These are phyloP conservation scores for Thripadectes ignobilis DNA, from an alignment of 2,797 vertebrate genomes.

Conservation along the genomic window DNA sequence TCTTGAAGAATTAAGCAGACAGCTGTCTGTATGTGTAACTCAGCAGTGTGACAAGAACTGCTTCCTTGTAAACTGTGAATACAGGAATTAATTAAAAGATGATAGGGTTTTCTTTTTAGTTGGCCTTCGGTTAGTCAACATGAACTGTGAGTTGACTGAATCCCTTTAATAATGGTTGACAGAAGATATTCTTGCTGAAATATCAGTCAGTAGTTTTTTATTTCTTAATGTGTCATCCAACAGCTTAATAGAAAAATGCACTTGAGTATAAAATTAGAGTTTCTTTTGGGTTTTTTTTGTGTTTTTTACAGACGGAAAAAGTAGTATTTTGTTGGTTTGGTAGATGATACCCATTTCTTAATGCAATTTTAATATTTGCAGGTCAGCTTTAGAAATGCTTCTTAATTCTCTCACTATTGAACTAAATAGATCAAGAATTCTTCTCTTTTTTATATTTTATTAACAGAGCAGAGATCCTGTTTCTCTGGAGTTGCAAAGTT, in stretches of 20 bases:
- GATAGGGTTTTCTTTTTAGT: accelerated
- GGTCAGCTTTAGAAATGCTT: background rate
- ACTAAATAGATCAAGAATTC: background rate
- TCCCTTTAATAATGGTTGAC: background rate
- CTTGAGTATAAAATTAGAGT: background rate
- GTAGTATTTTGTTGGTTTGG: background rate
- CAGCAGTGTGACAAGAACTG: background rate
- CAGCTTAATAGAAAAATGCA: background rate
- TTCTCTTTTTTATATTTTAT: background rate
- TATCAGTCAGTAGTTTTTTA: background rate
- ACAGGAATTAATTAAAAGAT: background rate
- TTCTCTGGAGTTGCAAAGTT: background rate
- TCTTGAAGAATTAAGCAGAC: background rate
- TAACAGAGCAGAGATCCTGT: background rate
- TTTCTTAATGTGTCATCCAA: background rate
- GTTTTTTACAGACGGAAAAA: background rate
- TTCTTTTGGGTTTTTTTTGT: background rate
- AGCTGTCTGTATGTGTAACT: background rate
- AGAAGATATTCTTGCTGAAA: background rate
- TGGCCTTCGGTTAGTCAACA: background rate
- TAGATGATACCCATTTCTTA: background rate
- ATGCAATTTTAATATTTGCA: background rate
- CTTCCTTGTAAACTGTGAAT: background rate
- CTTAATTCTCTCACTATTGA: background rate
- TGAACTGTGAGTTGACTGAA: background rate